Evolutionary conservation across 2,797 vertebrate species (phyloP).

Genomic region (Lutjanus campechanus): DNA sequence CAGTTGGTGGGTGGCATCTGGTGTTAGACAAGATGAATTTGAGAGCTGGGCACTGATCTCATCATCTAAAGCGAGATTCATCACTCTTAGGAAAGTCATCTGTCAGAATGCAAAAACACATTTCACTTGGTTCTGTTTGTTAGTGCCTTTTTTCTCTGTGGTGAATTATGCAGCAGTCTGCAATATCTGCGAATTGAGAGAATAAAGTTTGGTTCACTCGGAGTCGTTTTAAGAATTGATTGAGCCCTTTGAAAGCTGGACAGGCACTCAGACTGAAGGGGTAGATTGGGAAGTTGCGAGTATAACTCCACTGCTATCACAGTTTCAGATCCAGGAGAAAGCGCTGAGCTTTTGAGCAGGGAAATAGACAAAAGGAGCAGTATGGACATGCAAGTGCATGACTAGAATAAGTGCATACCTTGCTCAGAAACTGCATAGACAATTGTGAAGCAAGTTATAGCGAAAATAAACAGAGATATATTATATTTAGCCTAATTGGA

Average conservation of each 20-base stretch:
- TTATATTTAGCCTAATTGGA: not conserved
- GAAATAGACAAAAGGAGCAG: not conserved
- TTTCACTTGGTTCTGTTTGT: not conserved
- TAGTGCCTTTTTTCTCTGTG: not conserved
- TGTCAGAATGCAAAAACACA: not conserved
- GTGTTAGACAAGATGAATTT: slow-evolving; percentile 31
- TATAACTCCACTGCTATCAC: not conserved
- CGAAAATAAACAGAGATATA: not conserved
- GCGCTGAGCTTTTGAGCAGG: not conserved
- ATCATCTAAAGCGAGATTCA: slow-evolving; percentile 32
- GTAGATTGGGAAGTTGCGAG: not conserved
- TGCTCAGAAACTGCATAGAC: not conserved
- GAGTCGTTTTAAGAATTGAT: not conserved
- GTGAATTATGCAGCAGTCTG: not conserved
- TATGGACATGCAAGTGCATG: not conserved
- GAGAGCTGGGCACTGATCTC: slow-evolving; percentile 7
- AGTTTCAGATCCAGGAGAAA: not conserved
- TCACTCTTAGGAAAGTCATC: slow-evolving; percentile 15
- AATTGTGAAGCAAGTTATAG: not conserved
- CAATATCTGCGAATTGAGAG: not conserved
- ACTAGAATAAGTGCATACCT: not conserved
- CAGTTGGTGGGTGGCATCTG: slow-evolving; percentile 63
- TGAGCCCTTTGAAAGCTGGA: not conserved
- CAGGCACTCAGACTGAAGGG: not conserved
- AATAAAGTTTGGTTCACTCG: slow-evolving; percentile 1